Evolutionary conservation across 1,140 invertebrate genomes (phyloP), one percentile per base, ranked within the genome.

Genomic region (Tetramorium parvispinum): DNA sequence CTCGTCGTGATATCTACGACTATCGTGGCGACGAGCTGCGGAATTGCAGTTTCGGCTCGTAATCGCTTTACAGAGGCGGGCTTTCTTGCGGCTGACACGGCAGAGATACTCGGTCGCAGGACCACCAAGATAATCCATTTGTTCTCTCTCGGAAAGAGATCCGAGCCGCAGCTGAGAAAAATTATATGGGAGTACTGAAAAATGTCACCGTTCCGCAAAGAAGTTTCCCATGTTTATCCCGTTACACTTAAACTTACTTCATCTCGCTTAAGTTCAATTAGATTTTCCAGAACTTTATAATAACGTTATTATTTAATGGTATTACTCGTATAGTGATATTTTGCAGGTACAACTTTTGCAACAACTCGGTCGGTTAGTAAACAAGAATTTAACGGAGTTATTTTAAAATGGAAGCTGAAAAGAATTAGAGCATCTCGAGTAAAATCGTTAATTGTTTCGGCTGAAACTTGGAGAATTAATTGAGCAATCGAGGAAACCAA

Each of bases 221-320:
- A 83, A 83, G 68, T 83, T 83, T 61, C 79, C 68, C 79, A 83
- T 83, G 79, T 83, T 83, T 83, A 83, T 83, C 79, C 53, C 53
- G 79, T 83, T 83, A 83, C 68, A 75, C 79, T 83, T 83, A 83
- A 83, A 83, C 68, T 83, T 83, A 83, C 68, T 75, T 83, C 55
- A 83, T 83, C 68, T 75, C 79, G 68, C 68, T 83, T 83, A 83
- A 83, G 79, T 83, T 83, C 79, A 83, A 83, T 83, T 75, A 75
- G 27, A 83, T 83, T 82, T 78, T 13, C 40, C 79, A 7, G 37
- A 83, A 83, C 68, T 83, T 83, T 75, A 83, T 83, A 75, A 83
- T 59, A 46, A 59, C 24, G 40, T 83, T 83, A 83, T 83, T 83
- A 83, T 73, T 46, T 83, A 83, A 83, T 83, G 40, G 11, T 24